Evolutionary conservation across 2,113 vertebrate genomes (phyloP).

Genomic region (Alligator mississippiensis): DNA sequence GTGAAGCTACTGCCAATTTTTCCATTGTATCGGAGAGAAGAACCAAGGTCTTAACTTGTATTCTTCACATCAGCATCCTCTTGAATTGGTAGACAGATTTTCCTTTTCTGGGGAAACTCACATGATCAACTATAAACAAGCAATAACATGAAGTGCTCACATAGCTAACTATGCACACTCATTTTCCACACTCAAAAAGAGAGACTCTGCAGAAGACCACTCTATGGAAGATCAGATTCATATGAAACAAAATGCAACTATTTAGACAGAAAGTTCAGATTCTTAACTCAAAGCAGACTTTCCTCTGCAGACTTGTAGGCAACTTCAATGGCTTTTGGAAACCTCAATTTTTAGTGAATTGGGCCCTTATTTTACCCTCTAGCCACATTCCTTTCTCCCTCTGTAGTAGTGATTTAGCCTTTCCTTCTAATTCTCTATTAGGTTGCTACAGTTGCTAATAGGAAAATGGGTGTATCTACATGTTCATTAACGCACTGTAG

Average conservation of each 20-base stretch:
- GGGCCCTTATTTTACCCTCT: conserved; percentile 72
- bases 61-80: not conserved
- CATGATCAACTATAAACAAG: not conserved
- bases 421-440: conserved; percentile 83
- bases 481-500: no score
- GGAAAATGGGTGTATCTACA: conserved; percentile 59
- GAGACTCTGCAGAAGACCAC: not conserved
- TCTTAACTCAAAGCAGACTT: not conserved
- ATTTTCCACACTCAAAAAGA: not conserved
- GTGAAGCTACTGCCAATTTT: not conserved
- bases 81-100: not conserved
- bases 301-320: conserved; percentile 34
- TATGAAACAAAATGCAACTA: not conserved
- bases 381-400: conserved; percentile 40
- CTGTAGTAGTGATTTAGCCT: conserved; percentile 78
- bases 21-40: not conserved
- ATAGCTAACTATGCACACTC: not conserved
- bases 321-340: conserved; percentile 38
- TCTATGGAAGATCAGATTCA: not conserved
- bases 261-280: not conserved
- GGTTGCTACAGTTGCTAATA: conserved; percentile 81
- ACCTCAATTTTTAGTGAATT: conserved; percentile 81
- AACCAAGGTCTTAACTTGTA: not conserved
- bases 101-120: not conserved
- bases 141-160: not conserved